Percentiles rank a stretch among this genome's conserved stretches.
These are phyloP conservation scores for Mythimna vitellina DNA, from an alignment of 2,888 invertebrate genomes.

Conservation along the genomic window DNA sequence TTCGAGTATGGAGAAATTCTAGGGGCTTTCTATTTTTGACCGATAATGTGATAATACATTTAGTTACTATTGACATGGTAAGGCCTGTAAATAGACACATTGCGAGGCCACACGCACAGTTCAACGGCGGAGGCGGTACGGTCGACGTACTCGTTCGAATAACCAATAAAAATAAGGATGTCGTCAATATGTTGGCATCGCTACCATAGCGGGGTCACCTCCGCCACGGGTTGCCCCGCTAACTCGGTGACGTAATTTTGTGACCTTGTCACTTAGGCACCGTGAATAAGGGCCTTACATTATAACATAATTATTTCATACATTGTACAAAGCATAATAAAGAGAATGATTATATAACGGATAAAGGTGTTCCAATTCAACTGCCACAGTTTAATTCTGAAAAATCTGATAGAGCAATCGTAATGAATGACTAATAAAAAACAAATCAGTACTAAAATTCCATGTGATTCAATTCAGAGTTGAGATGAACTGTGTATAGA, in stretches of 20 bases:
- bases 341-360: constrained; percentile 51
- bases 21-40: constrained; percentile 49
- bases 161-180: constrained; percentile 90
- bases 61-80: constrained; percentile 58
- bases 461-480: constrained; percentile 26
- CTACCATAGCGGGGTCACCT: constrained; percentile 84
- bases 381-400: constrained; percentile 14
- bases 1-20: constrained; percentile 42
- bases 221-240: constrained; percentile 74
- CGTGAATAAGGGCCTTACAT: constrained; percentile 63
- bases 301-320: constrained; percentile 38
- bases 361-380: constrained; percentile 24
- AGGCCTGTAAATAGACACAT: constrained; percentile 73
- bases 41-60: constrained; percentile 45
- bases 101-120: constrained; percentile 87
- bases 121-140: constrained; percentile 82
- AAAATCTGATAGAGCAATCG: constrained; percentile 10
- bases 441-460: constrained; percentile 28
- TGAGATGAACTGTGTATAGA: constrained; percentile 48
- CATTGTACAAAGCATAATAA: constrained; percentile 18
- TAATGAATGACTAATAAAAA: constrained; percentile 6
- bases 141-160: constrained; percentile 87
- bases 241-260: constrained; percentile 62
- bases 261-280: constrained; percentile 60
- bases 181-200: constrained; percentile 89